Percentiles rank a stretch among this genome's conserved stretches.
These are phyloP conservation scores for Tinamus major DNA, from an alignment of 2,797 vertebrate genomes.

Conservation along the genomic window DNA sequence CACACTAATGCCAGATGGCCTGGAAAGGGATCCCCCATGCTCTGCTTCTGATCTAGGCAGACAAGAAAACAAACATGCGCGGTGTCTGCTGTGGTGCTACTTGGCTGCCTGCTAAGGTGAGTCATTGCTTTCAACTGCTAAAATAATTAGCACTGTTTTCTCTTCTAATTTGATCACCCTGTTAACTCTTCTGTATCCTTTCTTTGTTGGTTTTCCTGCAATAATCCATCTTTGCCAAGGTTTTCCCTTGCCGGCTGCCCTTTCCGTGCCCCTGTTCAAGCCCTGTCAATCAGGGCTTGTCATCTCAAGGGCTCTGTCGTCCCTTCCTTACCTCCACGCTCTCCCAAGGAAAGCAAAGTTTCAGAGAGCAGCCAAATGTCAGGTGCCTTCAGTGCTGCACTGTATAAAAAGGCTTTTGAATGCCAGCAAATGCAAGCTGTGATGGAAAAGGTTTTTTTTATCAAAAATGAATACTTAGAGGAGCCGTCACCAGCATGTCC, in stretches of 20 bases:
- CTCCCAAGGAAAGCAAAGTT: not conserved
- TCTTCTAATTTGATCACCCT: not conserved
- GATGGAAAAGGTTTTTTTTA: slow-evolving; percentile 26
- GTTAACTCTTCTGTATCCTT: not conserved
- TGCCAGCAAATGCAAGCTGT: not conserved
- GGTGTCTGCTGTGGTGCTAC: not conserved
- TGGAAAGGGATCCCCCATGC: slow-evolving; percentile 42
- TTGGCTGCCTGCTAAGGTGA: slow-evolving; percentile 32
- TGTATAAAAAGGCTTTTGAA: not conserved
- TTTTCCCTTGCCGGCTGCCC: not conserved
- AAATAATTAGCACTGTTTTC: not conserved
- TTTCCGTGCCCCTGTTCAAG: not conserved
- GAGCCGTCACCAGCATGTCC: not conserved
- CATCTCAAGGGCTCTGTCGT: not conserved
- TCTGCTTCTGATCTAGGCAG: slow-evolving; percentile 34
- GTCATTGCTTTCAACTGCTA: slow-evolving; percentile 21
- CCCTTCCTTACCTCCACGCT: not conserved
- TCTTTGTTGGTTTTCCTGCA: not conserved
- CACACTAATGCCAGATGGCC: slow-evolving; percentile 60
- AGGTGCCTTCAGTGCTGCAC: not conserved
- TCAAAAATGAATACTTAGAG: not conserved
- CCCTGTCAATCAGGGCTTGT: not conserved
- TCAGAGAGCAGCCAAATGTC: not conserved
- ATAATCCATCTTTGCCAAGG: not conserved
- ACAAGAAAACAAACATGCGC: slow-evolving; percentile 37